Percentiles rank a stretch among this genome's conserved stretches.
Evolutionary conservation across 2,797 vertebrate genomes (phyloP).

Genomic region (Crax fasciolata): DNA sequence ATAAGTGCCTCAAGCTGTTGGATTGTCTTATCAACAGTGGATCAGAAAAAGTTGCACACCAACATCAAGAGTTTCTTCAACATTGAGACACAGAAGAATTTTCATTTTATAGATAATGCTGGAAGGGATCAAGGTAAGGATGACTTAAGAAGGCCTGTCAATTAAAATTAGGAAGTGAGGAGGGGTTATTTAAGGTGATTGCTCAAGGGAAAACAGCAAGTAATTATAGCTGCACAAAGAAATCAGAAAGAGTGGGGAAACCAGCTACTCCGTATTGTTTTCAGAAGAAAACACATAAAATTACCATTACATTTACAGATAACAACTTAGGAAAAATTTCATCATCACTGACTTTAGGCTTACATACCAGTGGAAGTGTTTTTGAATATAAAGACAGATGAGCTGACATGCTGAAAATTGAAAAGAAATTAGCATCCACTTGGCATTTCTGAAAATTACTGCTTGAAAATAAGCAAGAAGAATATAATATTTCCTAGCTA

Average conservation of each 20-base stretch:
- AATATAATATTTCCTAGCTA: background rate
- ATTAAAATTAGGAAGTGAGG: background rate
- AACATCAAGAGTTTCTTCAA: slow-evolving; percentile 64
- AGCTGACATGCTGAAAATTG: background rate
- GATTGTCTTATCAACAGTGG: slow-evolving; percentile 76
- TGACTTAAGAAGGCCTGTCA: background rate
- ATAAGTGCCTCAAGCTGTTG: slow-evolving; percentile 64
- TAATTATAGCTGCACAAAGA: background rate
- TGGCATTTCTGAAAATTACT: background rate
- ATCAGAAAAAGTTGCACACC: slow-evolving; percentile 71
- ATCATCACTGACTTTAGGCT: background rate
- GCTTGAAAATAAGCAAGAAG: background rate
- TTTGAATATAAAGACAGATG: background rate
- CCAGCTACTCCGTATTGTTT: background rate
- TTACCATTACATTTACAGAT: background rate
- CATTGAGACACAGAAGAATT: slow-evolving; percentile 58
- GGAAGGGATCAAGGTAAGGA: slow-evolving; percentile 75
- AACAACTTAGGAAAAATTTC: background rate
- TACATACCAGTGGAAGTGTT: background rate
- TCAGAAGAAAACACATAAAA: background rate
- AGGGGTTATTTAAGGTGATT: slow-evolving; percentile 7
- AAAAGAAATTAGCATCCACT: background rate
- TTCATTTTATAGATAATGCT: slow-evolving; percentile 63
- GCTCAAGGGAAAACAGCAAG: background rate
- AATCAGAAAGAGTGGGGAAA: background rate